Percentiles rank a stretch among this genome's conserved stretches.
Evolutionary conservation across 1,140 invertebrate genomes (phyloP).

Genomic region (Diuraphis noxia): DNA sequence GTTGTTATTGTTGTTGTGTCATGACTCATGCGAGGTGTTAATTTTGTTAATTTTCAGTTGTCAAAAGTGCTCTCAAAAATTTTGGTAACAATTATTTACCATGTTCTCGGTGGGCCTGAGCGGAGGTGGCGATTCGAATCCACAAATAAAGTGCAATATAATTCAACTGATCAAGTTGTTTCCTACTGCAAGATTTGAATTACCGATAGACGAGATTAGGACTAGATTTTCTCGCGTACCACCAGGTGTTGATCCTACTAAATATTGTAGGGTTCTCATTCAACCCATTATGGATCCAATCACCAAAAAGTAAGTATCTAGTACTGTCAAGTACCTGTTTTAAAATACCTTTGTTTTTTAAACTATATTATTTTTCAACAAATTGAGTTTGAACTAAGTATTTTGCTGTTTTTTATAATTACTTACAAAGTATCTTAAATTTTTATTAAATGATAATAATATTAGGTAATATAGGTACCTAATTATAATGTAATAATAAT

Average conservation of each 20-base stretch:
- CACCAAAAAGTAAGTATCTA: not conserved
- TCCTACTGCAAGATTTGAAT: not conserved
- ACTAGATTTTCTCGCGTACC: too few species aligned
- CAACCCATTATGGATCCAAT: fast-evolving
- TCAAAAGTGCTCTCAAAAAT: not conserved
- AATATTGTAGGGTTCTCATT: fast-evolving
- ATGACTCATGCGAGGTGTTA: not conserved
- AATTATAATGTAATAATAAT: not conserved
- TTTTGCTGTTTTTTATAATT: too few species aligned
- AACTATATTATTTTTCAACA: not conserved
- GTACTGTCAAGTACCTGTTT: too few species aligned
- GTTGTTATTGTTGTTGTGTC: not conserved
- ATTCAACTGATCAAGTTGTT: not conserved
- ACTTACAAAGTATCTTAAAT: too few species aligned
- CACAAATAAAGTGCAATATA: fast-evolving
- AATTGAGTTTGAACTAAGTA: too few species aligned
- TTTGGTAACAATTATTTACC: conserved; percentile 7
- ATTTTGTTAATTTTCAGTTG: conserved; percentile 5
- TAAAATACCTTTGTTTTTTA: not conserved
- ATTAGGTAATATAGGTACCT: too few species aligned
- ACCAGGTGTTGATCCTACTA: not conserved
- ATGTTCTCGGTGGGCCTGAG: not conserved
- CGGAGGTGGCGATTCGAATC: not conserved
- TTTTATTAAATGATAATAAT: too few species aligned
- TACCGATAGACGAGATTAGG: too few species aligned